A percentile compares a stretch with the other conserved stretches of the same genome.
Conservation (phyloP, 2,113 vertebrate genomes). For the Neodontobutis hainanensis region DNA sequence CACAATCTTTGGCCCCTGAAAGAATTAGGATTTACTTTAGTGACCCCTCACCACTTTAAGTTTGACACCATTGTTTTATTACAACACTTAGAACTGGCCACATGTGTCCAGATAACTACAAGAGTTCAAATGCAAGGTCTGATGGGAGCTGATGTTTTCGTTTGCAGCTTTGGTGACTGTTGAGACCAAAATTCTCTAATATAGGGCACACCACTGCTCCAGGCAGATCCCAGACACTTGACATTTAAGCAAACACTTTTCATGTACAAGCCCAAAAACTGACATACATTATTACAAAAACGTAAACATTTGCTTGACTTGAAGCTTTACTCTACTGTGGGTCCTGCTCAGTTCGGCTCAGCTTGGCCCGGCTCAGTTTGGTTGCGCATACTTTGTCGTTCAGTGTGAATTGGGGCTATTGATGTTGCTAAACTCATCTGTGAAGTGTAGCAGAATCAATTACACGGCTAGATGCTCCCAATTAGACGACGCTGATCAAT, state of each 20-base stretch:
- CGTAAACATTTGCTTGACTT: neutral
- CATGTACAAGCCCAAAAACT: too few relatives aligned
- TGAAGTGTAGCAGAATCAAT: conserved; percentile 79
- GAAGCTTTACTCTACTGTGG: neutral
- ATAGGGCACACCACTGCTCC: neutral
- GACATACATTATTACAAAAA: neutral
- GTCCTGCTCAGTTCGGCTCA: conserved; percentile 13
- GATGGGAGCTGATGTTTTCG: too few relatives aligned
- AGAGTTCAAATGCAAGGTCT: too few relatives aligned
- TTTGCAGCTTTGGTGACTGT: too few relatives aligned
- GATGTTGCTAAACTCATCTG: conserved; percentile 75
- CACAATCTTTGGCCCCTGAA: too few relatives aligned
- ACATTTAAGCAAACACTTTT: neutral
- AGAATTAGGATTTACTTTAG: too few relatives aligned
- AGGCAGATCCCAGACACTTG: neutral
- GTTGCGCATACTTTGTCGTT: conserved; percentile 49
- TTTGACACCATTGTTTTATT: too few relatives aligned
- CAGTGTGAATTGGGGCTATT: conserved; percentile 69
- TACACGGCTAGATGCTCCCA: conserved; percentile 79
- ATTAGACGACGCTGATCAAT: conserved; percentile 79
- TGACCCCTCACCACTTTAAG: too few relatives aligned
- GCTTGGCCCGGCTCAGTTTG: conserved; percentile 30
- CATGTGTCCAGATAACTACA: too few relatives aligned
- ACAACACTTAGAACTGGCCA: too few relatives aligned
- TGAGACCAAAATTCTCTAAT: too few relatives aligned